These are phyloP conservation scores for Atethmia centrago DNA, from an alignment of 2,888 invertebrate genomes.

Conservation along the genomic window DNA sequence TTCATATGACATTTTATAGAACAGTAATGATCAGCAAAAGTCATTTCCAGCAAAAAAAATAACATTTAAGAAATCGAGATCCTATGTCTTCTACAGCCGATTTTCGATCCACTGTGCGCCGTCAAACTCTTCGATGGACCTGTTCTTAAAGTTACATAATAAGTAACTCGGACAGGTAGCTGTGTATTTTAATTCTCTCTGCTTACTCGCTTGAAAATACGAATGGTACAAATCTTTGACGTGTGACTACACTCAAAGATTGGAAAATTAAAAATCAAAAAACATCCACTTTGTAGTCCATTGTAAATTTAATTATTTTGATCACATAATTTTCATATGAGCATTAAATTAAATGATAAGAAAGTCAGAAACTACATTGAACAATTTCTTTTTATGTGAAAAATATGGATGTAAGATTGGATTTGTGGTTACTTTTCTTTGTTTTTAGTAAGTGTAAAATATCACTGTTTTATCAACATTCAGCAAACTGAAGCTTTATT, in stretches of 20 bases:
- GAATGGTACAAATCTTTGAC: conserved; percentile 9
- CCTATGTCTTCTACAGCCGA: too few species aligned
- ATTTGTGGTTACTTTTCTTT: conserved; percentile 57
- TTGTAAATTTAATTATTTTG: conserved; percentile 62
- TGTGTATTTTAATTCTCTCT: conserved; percentile 8
- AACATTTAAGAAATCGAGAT: too few species aligned
- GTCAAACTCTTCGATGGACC: conserved; percentile 24
- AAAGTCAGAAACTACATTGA: conserved; percentile 52
- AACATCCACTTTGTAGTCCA: conserved; percentile 19
- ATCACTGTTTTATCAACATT: not conserved
- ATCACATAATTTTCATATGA: conserved; percentile 51
- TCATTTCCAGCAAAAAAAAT: too few species aligned
- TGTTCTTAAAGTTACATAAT: conserved; percentile 45
- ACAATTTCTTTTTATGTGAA: conserved; percentile 39
- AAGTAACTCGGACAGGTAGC: conserved; percentile 9
- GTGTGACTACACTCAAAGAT: conserved; percentile 24
- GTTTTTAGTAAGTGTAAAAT: conserved; percentile 63
- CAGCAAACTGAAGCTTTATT: conserved; percentile 42
- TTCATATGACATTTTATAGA: too few species aligned
- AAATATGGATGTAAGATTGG: conserved; percentile 62
- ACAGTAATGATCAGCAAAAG: too few species aligned
- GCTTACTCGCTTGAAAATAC: conserved; percentile 5
- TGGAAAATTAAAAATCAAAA: conserved; percentile 15
- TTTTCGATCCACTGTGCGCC: too few species aligned
- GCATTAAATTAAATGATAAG: conserved; percentile 74